A percentile compares a stretch with the other conserved stretches of the same genome.
Conservation (phyloP, 2,113 vertebrate genomes). For the Morphnarchus princeps region DNA sequence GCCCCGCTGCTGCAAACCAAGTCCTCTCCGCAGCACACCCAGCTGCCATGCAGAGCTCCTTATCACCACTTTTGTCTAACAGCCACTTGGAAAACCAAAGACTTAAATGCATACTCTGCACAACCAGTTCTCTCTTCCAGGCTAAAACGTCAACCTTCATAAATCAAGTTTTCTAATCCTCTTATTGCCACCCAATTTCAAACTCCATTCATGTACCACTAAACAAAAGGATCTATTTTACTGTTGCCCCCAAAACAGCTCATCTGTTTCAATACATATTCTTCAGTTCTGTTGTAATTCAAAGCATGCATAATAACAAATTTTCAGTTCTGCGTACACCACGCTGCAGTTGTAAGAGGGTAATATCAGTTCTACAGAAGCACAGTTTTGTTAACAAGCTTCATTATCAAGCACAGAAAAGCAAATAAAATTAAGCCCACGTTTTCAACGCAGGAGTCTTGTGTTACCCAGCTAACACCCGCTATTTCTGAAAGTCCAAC, state of each 20-base stretch:
- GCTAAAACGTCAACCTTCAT: accelerated
- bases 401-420: background rate
- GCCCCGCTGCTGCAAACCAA: background rate
- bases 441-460: background rate
- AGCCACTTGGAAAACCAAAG: background rate
- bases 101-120: background rate
- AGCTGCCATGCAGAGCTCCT: background rate
- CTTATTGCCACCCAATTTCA: background rate
- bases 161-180: background rate
- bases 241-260: background rate
- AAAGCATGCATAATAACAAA: background rate
- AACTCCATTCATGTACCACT: background rate
- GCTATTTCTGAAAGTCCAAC: background rate
- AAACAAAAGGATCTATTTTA: background rate
- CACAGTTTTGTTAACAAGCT: background rate
- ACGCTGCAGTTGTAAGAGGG: background rate
- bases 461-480: background rate
- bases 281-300: background rate
- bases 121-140: background rate
- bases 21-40: background rate
- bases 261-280: background rate
- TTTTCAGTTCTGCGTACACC: background rate
- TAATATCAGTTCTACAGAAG: background rate
- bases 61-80: background rate
- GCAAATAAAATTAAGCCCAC: background rate